Percentiles rank a stretch among this genome's conserved stretches.
Evolutionary conservation across 2,113 vertebrate genomes (phyloP).

Genomic region (Serinus canaria): DNA sequence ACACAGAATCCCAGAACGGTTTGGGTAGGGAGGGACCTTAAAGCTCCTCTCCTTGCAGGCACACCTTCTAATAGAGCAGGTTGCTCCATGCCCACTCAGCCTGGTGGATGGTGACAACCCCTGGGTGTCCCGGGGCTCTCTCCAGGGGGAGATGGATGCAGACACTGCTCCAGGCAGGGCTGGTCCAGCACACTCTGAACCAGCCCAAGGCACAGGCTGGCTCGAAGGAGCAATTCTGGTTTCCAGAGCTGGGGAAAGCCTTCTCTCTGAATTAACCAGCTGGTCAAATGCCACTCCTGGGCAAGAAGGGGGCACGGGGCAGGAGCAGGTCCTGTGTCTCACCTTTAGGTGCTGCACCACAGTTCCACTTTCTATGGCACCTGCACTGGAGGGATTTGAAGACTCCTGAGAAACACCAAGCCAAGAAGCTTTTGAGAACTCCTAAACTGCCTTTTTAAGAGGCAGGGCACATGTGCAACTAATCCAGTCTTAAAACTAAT

Average conservation of each 20-base stretch:
- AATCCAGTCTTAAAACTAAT: constrained; percentile 53
- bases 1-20: neutral
- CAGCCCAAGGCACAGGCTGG: neutral
- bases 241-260: neutral
- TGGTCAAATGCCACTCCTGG: neutral
- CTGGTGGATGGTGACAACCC: neutral
- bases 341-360: neutral
- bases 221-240: neutral
- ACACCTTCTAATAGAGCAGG: neutral
- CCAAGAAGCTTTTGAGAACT: neutral
- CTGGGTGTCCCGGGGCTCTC: neutral
- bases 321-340: rapidly evolving
- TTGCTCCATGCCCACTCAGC: neutral
- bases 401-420: neutral
- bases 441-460: neutral
- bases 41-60: neutral
- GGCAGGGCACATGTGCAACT: neutral
- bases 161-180: neutral
- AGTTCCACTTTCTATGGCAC: neutral
- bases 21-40: neutral
- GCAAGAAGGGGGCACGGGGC: neutral
- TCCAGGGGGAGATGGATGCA: rapidly evolving
- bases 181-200: rapidly evolving
- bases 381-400: neutral
- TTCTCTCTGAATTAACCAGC: neutral